A percentile compares a stretch with the other conserved stretches of the same genome.
These are phyloP conservation scores for Hyposmocoma kahamanoa DNA, from an alignment of 1,140 invertebrate genomes.

Conservation along the genomic window DNA sequence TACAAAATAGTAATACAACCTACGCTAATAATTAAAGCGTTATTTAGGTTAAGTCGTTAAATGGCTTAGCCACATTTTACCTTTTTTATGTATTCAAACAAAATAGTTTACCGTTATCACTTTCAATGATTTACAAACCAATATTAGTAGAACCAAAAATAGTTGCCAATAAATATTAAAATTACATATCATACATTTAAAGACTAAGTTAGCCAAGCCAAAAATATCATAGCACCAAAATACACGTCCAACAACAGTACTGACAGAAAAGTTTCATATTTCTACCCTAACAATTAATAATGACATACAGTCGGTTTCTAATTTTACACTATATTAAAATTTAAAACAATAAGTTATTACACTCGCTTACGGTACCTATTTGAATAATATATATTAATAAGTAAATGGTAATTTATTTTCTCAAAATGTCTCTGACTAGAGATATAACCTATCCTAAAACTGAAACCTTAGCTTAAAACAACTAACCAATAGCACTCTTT, in stretches of 20 bases:
- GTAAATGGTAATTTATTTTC: slow-evolving; percentile 67
- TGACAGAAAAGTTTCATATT: slow-evolving; percentile 65
- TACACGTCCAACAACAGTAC: slow-evolving; percentile 46
- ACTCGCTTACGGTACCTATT: slow-evolving; percentile 53
- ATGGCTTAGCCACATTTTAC: slow-evolving; percentile 46
- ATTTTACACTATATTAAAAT: slow-evolving; percentile 38
- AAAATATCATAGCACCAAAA: slow-evolving; percentile 69
- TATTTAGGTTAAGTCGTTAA: slow-evolving; percentile 26
- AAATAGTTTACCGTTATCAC: background rate
- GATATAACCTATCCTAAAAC: slow-evolving; percentile 59
- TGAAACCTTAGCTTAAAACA: slow-evolving; percentile 47
- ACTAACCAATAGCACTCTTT: slow-evolving; percentile 61
- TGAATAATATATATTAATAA: slow-evolving; percentile 59
- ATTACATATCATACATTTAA: slow-evolving; percentile 60
- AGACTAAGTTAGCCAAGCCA: slow-evolving; percentile 67
- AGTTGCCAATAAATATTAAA: slow-evolving; percentile 60
- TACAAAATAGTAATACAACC: slow-evolving; percentile 39
- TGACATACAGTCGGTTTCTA: slow-evolving; percentile 43
- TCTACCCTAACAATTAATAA: background rate
- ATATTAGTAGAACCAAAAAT: slow-evolving; percentile 19
- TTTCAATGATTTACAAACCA: background rate
- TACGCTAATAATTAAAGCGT: slow-evolving; percentile 55
- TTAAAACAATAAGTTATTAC: slow-evolving; percentile 65
- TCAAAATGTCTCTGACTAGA: slow-evolving; percentile 70
- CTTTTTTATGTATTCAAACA: slow-evolving; percentile 4